A percentile compares a stretch with the other conserved stretches of the same genome.
Conservation (phyloP, 2,113 vertebrate species). For the Hypomesus transpacificus region DNA sequence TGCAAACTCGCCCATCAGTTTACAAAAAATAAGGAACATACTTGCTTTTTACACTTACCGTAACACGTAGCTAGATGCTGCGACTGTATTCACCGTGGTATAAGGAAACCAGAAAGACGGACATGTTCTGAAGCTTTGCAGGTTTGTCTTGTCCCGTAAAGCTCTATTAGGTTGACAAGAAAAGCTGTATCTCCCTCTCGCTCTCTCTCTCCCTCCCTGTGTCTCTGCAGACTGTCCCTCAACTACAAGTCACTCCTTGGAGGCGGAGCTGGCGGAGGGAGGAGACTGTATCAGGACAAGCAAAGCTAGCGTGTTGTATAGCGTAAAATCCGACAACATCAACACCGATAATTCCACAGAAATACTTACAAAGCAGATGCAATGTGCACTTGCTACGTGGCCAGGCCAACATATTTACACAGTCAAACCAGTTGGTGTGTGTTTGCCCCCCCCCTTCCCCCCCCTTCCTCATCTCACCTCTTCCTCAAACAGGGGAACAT, state of each 20-base stretch:
- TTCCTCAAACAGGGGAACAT: neutral
- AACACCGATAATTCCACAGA: too few species aligned
- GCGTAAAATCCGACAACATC: too few species aligned
- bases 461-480: neutral
- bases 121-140: slow-evolving; percentile 2
- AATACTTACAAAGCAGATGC: too few species aligned
- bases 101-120: neutral
- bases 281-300: slow-evolving; percentile 42
- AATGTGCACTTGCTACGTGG: too few species aligned
- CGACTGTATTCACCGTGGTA: slow-evolving; percentile 31
- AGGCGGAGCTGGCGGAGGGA: slow-evolving; percentile 61
- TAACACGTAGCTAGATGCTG: slow-evolving; percentile 28
- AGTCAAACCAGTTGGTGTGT: too few species aligned
- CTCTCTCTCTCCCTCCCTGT: neutral
- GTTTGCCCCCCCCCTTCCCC: too few species aligned
- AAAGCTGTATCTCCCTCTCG: slow-evolving; percentile 10
- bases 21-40: neutral
- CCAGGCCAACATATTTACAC: too few species aligned
- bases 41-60: slow-evolving; percentile 50
- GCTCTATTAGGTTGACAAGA: slow-evolving; percentile 17
- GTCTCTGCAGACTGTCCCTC: neutral
- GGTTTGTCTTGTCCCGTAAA: slow-evolving; percentile 61
- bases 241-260: slow-evolving; percentile 49
- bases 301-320: too few species aligned
- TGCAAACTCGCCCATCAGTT: slow-evolving; percentile 23